Base-by-base conservation (phyloP, 2,797 vertebrate genomes). In the Sciurus carolinensis region DNA sequence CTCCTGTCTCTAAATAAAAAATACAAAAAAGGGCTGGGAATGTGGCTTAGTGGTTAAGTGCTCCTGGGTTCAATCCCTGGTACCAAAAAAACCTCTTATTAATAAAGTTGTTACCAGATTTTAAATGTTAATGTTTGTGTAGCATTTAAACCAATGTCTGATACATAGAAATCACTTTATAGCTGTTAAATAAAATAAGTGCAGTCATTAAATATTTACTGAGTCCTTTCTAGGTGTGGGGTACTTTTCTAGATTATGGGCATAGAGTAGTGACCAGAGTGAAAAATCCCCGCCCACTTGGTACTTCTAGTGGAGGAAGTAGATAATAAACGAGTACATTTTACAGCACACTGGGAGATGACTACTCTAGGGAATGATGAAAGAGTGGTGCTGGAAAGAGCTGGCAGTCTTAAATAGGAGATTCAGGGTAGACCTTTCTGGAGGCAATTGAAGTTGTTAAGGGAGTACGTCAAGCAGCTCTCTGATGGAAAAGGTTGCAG, bases 81-180 rank as follows among this genome's bases (percentile, higher is more conserved):
- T 57, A 57, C 54, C 20, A 57, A 57, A 52, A 73, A 64, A 90
- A 67, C 6, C 30, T 11, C 14, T 86, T 62, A 5, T 90, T 90
- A 71, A 39, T 64, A 91, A 50, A 36, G 42, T 66, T 82, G 14
- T 67, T 75, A 87, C 4, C 39, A 88, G 54, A 64, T 42, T 88
- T 94, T 86, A 94, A 92, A 64, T n/a, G 36, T 88, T 52, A 82
- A 66, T 62, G 75, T 82, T 82, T 88, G 15, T n/a, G 73, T 8
- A 33, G 36, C 64, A 24, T 39, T 93, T 62, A 85, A n/a, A 81
- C 72, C 9, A 47, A 18, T 87, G 10, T 7, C 36, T 69, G 20
- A 77, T 6, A 50, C 22, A 75, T 2, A 91, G 67, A 94, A 90
- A 80, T 33, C n/a, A 77, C 33, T 69, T 86, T 50, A 11, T 26